phyloP scores from a whole-genome alignment of 1,140 invertebrate genomes.

The Lethrus apterus region DNA sequence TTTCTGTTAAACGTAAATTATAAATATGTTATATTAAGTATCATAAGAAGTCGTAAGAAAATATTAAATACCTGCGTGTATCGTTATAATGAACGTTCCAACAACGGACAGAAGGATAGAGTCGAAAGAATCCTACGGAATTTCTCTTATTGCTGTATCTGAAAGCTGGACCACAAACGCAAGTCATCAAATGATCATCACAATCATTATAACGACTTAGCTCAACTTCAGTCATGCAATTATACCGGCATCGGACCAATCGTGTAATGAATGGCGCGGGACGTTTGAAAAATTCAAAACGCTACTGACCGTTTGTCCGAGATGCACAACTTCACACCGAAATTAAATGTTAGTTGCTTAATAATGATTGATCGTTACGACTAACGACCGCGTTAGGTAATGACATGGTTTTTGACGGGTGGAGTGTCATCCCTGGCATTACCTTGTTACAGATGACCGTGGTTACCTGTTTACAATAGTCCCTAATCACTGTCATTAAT shows the following conservation, averaged over 20 bases:
- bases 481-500: constrained; percentile 26
- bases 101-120: no score
- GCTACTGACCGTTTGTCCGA: constrained; percentile 17
- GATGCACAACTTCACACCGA: constrained; percentile 25
- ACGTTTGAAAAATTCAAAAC: constrained; percentile 12
- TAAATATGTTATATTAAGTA: no score
- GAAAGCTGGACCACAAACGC: constrained; percentile 16
- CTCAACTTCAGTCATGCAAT: constrained; percentile 26
- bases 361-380: constrained; percentile 31
- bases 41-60: no score
- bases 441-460: constrained; percentile 21
- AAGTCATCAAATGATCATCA: constrained; percentile 31
- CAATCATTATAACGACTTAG: constrained; percentile 28
- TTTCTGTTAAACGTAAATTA: no score
- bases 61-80: no score
- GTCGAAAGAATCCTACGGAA: constrained; percentile 18
- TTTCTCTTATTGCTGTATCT: constrained; percentile 24
- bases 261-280: neutral
- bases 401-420: constrained; percentile 28
- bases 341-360: constrained; percentile 28
- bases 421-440: constrained; percentile 29
- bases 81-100: no score
- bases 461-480: constrained; percentile 25
- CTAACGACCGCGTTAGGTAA: constrained; percentile 26
- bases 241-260: constrained; percentile 23